phyloP scores from a whole-genome alignment of 2,888 invertebrate genomes.

The Lithophane leautieri region DNA sequence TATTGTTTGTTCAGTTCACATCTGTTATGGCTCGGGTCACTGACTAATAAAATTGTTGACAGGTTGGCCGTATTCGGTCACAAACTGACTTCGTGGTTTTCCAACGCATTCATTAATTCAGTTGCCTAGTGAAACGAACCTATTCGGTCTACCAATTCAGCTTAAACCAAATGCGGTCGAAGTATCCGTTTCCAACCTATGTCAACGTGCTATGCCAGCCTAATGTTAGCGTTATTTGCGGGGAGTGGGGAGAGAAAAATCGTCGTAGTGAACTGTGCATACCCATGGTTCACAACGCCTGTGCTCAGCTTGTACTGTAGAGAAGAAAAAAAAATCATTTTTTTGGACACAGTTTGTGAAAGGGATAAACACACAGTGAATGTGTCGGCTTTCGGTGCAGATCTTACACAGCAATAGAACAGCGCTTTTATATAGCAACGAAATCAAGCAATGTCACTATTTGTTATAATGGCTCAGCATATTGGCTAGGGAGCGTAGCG shows the following conservation, averaged over 20 bases:
- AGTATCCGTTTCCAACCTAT: neutral
- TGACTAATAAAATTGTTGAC: no score
- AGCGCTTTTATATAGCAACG: neutral
- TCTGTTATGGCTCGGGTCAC: neutral
- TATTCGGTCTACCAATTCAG: neutral
- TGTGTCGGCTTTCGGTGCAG: neutral
- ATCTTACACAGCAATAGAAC: slow-evolving; percentile 1
- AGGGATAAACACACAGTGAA: no score
- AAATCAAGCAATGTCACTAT: neutral
- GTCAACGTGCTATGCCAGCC: neutral
- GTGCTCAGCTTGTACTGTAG: no score
- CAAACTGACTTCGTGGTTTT: neutral
- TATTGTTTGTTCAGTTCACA: neutral
- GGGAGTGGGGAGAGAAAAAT: neutral
- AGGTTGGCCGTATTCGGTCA: neutral
- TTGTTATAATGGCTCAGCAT: neutral
- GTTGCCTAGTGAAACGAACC: neutral
- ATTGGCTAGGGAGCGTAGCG: slow-evolving; percentile 26
- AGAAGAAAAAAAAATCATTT: no score
- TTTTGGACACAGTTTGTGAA: no score
- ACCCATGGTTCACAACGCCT: neutral
- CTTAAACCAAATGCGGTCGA: neutral
- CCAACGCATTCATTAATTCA: no score
- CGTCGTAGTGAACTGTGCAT: neutral
- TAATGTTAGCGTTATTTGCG: neutral